phyloP scores from a whole-genome alignment of 2,113 vertebrate species.

The Candoia aspera region DNA sequence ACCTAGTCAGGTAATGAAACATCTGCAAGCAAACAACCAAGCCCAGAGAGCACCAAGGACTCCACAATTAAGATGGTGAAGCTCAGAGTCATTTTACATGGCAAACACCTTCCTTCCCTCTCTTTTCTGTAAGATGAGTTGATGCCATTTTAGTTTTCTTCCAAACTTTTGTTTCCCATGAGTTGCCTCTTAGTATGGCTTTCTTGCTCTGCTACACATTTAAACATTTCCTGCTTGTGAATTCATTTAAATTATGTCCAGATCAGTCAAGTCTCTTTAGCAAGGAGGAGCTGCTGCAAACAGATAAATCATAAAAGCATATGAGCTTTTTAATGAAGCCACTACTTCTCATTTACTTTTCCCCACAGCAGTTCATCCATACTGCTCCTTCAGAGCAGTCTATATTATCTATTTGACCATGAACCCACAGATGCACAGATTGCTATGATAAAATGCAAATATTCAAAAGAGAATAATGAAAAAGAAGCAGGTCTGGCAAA shows the following conservation, averaged over 20 bases:
- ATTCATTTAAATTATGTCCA: slow-evolving; percentile 45
- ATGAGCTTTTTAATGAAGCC: slow-evolving; percentile 63
- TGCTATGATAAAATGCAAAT: slow-evolving; percentile 61
- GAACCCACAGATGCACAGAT: slow-evolving; percentile 54
- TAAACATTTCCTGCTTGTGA: slow-evolving; percentile 51
- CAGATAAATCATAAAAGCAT: slow-evolving; percentile 67
- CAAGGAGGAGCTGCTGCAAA: slow-evolving; percentile 53
- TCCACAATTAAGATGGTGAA: neutral
- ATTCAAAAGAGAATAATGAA: slow-evolving; percentile 48
- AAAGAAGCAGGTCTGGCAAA: slow-evolving; percentile 52
- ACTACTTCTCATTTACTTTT: slow-evolving; percentile 69
- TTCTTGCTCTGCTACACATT: slow-evolving; percentile 12
- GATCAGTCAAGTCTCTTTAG: slow-evolving; percentile 57
- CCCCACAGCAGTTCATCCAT: slow-evolving; percentile 57
- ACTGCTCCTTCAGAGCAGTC: slow-evolving; percentile 55
- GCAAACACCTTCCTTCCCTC: neutral
- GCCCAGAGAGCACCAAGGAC: too few species aligned
- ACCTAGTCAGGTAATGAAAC: too few species aligned
- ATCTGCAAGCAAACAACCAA: too few species aligned
- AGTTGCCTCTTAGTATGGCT: neutral
- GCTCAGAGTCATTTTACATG: neutral
- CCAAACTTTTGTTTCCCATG: slow-evolving; percentile 18
- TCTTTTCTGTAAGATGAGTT: neutral
- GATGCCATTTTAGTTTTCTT: slow-evolving; percentile 24
- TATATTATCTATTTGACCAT: slow-evolving; percentile 66